These are phyloP conservation scores for Cacajao melanocephalus DNA, from an alignment of 2,797 vertebrate genomes.

Conservation along the genomic window DNA sequence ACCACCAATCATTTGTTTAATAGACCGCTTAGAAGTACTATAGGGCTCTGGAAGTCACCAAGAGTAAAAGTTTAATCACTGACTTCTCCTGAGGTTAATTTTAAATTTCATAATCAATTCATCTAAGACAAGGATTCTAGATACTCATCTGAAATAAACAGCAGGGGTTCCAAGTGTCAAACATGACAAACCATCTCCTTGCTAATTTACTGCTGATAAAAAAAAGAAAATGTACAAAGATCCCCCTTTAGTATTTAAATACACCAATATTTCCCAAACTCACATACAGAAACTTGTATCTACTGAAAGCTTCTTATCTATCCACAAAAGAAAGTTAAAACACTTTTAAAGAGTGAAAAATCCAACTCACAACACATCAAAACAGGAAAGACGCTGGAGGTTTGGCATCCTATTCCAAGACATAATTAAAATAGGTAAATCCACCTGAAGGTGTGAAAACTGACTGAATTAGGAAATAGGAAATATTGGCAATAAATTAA, in stretches of 20 bases:
- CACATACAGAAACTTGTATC: background rate
- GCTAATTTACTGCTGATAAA: background rate
- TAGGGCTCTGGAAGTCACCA: background rate
- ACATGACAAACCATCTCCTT: background rate
- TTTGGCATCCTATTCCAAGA: background rate
- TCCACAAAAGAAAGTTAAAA: conserved; percentile 42
- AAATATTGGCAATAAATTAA: background rate
- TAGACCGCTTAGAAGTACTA: background rate
- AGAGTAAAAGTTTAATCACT: background rate
- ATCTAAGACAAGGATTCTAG: conserved; percentile 42
- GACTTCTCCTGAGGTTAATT: background rate
- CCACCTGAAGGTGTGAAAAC: conserved; percentile 1
- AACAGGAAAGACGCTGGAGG: background rate
- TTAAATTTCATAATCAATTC: conserved; percentile 26
- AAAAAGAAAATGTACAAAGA: background rate
- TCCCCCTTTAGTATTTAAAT: conserved; percentile 35
- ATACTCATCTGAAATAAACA: conserved; percentile 40
- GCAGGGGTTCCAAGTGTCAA: background rate
- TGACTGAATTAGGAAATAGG: conserved; percentile 29
- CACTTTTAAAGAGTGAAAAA: conserved; percentile 47
- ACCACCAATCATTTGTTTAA: background rate
- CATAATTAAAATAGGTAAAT: conserved; percentile 28
- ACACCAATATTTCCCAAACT: background rate
- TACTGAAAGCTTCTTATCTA: conserved; percentile 33
- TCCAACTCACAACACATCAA: conserved; percentile 10